A percentile compares a stretch with the other conserved stretches of the same genome.
These are phyloP conservation scores for Cryptocephalus moraei DNA, from an alignment of 2,888 invertebrate species.

Conservation along the genomic window DNA sequence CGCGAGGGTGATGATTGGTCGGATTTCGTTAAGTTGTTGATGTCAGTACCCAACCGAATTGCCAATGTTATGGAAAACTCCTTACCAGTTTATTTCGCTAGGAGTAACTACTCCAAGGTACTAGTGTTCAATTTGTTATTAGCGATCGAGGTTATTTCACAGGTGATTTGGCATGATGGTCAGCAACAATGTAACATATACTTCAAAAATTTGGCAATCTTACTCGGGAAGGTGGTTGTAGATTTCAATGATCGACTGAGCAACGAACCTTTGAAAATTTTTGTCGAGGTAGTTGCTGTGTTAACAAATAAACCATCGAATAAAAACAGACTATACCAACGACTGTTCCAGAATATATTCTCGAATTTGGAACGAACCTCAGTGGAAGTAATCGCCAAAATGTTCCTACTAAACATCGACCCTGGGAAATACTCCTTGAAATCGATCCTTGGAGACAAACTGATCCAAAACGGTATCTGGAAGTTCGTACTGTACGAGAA, in stretches of 20 bases:
- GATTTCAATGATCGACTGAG: conserved; percentile 43
- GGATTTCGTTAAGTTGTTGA: conserved; percentile 49
- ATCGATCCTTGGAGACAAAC: conserved; percentile 42
- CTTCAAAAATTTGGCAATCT: conserved; percentile 18
- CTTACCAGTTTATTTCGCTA: conserved; percentile 47
- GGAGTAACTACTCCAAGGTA: conserved; percentile 46
- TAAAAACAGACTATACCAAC: conserved; percentile 35
- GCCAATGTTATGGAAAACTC: conserved; percentile 54
- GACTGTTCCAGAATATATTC: conserved; percentile 44
- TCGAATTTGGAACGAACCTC: conserved; percentile 46
- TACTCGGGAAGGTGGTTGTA: conserved; percentile 52
- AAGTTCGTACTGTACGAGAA: conserved; percentile 53
- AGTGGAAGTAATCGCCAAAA: conserved; percentile 47
- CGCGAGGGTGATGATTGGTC: conserved; percentile 23
- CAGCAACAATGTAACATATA: conserved; percentile 28
- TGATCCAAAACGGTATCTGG: conserved; percentile 50
- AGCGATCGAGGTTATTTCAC: conserved; percentile 49
- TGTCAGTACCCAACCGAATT: conserved; percentile 58
- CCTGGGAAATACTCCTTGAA: conserved; percentile 39
- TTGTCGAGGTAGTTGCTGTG: conserved; percentile 46
- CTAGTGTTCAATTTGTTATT: conserved; percentile 51
- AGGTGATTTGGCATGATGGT: conserved; percentile 28
- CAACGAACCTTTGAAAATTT: conserved; percentile 39
- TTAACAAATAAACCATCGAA: conserved; percentile 39
- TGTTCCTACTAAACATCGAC: conserved; percentile 45